A percentile compares a stretch with the other conserved stretches of the same genome.
phyloP scores from a whole-genome alignment of 2,888 invertebrate genomes.

The Amorpha juglandis region DNA sequence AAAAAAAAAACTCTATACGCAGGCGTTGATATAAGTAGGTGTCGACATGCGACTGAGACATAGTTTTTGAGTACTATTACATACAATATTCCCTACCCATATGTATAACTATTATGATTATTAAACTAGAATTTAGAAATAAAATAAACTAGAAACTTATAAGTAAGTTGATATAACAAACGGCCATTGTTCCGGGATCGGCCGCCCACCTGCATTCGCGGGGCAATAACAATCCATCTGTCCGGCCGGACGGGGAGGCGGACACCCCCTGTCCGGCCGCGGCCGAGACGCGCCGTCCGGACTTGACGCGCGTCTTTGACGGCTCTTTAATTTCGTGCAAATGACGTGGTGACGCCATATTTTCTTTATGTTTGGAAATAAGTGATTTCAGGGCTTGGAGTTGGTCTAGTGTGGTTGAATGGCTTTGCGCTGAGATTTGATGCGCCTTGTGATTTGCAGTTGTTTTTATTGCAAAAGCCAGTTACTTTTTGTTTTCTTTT shows the following conservation, averaged over 20 bases:
- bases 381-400: too few relatives aligned
- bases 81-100: too few relatives aligned
- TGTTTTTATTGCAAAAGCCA: too few relatives aligned
- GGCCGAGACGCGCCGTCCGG: conserved; percentile 44
- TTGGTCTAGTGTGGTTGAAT: too few relatives aligned
- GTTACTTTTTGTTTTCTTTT: too few relatives aligned
- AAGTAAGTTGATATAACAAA: conserved; percentile 38
- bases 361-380: neutral
- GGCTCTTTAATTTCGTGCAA: conserved; percentile 80
- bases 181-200: conserved; percentile 73
- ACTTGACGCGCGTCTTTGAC: conserved; percentile 68
- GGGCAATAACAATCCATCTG: conserved; percentile 80
- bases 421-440: too few relatives aligned
- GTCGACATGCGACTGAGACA: too few relatives aligned
- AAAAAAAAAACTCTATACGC: too few relatives aligned
- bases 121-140: neutral
- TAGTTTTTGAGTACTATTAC: too few relatives aligned
- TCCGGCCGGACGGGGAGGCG: conserved; percentile 47
- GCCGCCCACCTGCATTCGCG: conserved; percentile 77
- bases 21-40: too few relatives aligned
- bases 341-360: conserved; percentile 61
- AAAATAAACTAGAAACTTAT: neutral
- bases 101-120: too few relatives aligned
- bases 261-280: conserved; percentile 30
- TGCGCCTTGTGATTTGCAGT: too few relatives aligned